phyloP scores from a whole-genome alignment of 2,888 invertebrate species.

The Agrilus biguttatus region DNA sequence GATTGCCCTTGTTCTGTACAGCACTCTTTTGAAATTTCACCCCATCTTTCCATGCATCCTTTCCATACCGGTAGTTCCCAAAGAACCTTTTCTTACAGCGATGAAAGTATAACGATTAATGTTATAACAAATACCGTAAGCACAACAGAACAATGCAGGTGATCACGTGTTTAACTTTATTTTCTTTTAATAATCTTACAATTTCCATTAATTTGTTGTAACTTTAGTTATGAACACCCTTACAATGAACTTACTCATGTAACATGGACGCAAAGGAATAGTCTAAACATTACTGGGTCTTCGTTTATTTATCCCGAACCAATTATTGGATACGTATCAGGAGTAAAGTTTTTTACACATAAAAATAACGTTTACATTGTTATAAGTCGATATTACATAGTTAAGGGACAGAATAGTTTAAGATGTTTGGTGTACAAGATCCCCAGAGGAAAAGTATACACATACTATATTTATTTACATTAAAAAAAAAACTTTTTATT shows the following conservation, averaged over 20 bases:
- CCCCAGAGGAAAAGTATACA: slow-evolving; percentile 16
- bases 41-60: slow-evolving; percentile 16
- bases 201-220: slow-evolving; percentile 10
- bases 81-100: slow-evolving; percentile 22
- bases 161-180: slow-evolving; percentile 1
- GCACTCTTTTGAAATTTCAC: slow-evolving; percentile 21
- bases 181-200: not conserved
- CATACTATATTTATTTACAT: not conserved
- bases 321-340: slow-evolving; percentile 23
- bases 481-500: slow-evolving; percentile 7
- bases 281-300: slow-evolving; percentile 10
- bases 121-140: slow-evolving; percentile 23
- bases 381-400: slow-evolving; percentile 20
- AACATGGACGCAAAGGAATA: slow-evolving; percentile 15
- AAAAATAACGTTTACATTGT: slow-evolving; percentile 19
- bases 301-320: slow-evolving; percentile 5
- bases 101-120: slow-evolving; percentile 18
- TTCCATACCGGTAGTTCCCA: slow-evolving; percentile 19
- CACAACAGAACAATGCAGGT: slow-evolving; percentile 17
- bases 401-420: slow-evolving; percentile 17
- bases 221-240: slow-evolving; percentile 11
- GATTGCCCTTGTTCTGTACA: slow-evolving; percentile 23
- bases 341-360: slow-evolving; percentile 22
- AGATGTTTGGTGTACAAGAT: slow-evolving; percentile 20
- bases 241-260: slow-evolving; percentile 18